Conservation (phyloP, 2,797 vertebrate genomes). For the Sphenodon punctatus region DNA sequence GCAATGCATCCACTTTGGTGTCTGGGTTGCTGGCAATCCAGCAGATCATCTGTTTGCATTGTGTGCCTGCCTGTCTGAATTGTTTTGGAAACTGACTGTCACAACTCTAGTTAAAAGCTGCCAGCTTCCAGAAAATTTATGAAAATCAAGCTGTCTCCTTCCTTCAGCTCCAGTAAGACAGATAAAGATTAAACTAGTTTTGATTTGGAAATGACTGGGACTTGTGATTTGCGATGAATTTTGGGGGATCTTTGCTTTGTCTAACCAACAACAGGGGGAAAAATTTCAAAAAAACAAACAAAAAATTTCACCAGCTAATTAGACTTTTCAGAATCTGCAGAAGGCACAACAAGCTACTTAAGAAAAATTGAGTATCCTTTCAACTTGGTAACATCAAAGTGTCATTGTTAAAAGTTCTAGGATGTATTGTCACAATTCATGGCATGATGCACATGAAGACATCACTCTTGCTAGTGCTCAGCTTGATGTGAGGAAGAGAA, state of each 20-base stretch:
- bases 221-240: neutral
- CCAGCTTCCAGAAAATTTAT: neutral
- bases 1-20: neutral
- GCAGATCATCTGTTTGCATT: neutral
- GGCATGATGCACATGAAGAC: neutral
- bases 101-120: neutral
- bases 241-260: neutral
- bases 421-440: neutral
- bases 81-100: slow-evolving; percentile 17
- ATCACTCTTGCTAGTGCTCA: neutral
- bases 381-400: neutral
- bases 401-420: neutral
- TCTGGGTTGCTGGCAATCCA: neutral
- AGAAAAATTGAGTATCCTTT: neutral
- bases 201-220: neutral
- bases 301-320: neutral
- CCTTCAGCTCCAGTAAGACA: neutral
- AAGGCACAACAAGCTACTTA: neutral
- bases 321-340: neutral
- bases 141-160: slow-evolving; percentile 15
- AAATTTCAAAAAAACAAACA: neutral
- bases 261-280: neutral
- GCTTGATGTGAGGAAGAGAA: neutral
- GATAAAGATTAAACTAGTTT: slow-evolving; percentile 5
- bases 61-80: neutral